These are phyloP conservation scores for Aegypius monachus DNA, from an alignment of 2,113 vertebrate species.

Conservation along the genomic window DNA sequence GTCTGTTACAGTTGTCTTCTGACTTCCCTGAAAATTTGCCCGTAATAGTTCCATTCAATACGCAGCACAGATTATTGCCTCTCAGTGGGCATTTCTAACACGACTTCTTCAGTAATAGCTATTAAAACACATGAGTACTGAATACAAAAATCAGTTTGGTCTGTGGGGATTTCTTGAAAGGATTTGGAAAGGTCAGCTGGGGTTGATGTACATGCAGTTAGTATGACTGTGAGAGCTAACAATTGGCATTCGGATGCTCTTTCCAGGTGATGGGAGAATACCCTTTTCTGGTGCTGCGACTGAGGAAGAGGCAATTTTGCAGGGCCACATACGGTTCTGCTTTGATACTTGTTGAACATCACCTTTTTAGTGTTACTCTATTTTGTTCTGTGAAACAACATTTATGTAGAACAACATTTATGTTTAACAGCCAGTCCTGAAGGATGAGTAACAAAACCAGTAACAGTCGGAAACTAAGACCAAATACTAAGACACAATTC, in stretches of 20 bases:
- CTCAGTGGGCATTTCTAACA: neutral
- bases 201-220: neutral
- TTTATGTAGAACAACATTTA: neutral
- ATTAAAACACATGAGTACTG: neutral
- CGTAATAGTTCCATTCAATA: neutral
- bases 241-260: neutral
- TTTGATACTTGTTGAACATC: neutral
- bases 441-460: neutral
- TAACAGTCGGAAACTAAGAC: neutral
- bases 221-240: neutral
- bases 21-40: neutral
- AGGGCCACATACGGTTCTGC: neutral
- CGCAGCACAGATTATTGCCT: neutral
- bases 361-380: neutral
- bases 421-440: neutral
- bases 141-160: neutral
- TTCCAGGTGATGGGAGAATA: neutral
- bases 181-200: neutral
- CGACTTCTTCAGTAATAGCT: neutral
- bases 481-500: neutral
- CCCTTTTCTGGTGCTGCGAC: neutral
- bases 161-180: neutral
- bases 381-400: neutral
- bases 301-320: neutral
- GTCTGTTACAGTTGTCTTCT: neutral